phyloP scores from a whole-genome alignment of 2,797 vertebrate genomes.

The Smutsia gigantea region DNA sequence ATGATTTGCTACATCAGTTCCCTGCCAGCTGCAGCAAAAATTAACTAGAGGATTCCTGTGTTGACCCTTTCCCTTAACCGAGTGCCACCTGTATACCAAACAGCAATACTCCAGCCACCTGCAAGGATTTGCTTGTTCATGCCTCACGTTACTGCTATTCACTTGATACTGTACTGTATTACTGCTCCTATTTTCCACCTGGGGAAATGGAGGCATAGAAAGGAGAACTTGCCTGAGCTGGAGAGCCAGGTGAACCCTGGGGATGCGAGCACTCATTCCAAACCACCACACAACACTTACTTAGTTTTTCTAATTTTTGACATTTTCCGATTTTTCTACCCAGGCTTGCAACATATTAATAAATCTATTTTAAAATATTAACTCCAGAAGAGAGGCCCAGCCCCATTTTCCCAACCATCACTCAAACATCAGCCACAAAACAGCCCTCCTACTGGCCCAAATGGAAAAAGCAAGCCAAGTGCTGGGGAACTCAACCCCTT shows the following conservation, averaged over 20 bases:
- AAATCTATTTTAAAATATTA: neutral
- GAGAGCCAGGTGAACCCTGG: neutral
- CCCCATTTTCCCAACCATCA: neutral
- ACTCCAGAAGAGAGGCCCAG: neutral
- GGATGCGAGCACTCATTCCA: neutral
- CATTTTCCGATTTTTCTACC: neutral
- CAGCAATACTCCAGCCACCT: neutral
- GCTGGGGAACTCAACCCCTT: neutral
- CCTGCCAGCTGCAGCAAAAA: neutral
- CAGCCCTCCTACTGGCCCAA: too few species aligned
- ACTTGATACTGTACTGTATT: neutral
- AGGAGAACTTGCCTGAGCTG: neutral
- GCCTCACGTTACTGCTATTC: neutral
- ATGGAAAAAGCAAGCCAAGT: neutral
- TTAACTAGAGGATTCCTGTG: neutral
- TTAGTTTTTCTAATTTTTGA: neutral
- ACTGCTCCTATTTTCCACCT: neutral
- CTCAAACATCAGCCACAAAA: constrained; percentile 22
- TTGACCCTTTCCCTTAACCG: neutral
- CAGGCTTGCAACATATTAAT: neutral
- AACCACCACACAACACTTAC: neutral
- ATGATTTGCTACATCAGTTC: neutral
- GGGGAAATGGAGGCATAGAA: constrained; percentile 6
- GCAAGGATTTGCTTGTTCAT: neutral
- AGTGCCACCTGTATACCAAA: neutral